These are phyloP conservation scores for Cygnus buccinator DNA, from an alignment of 2,113 vertebrate species.

Conservation along the genomic window DNA sequence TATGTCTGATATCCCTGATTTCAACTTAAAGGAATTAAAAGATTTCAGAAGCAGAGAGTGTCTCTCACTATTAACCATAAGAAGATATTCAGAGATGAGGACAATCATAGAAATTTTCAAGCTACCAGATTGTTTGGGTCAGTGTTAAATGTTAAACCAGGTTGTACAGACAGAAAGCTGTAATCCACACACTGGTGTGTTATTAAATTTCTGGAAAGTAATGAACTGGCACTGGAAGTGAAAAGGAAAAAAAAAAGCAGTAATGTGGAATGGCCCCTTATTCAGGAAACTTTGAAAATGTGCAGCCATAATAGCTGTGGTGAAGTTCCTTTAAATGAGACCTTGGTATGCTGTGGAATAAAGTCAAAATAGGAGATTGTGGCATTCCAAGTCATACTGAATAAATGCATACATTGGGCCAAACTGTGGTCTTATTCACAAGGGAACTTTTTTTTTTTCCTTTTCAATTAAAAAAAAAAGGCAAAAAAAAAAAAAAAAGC, in stretches of 20 bases:
- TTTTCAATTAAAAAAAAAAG: slow-evolving; percentile 10
- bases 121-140: neutral
- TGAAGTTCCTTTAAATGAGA: slow-evolving; percentile 60
- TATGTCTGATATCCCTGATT: neutral
- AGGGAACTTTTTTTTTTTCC: slow-evolving; percentile 38
- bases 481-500: neutral
- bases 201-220: slow-evolving; percentile 48
- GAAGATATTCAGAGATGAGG: neutral
- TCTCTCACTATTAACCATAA: neutral
- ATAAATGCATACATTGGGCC: slow-evolving; percentile 57
- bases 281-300: slow-evolving; percentile 64
- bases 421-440: slow-evolving; percentile 51
- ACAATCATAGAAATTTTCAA: neutral
- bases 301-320: slow-evolving; percentile 48
- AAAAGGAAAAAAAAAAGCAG: slow-evolving; percentile 43
- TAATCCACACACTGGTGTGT: neutral
- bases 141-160: neutral
- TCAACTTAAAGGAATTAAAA: neutral
- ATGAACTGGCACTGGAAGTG: slow-evolving; percentile 19
- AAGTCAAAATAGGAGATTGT: slow-evolving; percentile 55
- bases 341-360: slow-evolving; percentile 48
- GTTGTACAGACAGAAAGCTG: neutral
- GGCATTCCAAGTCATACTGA: slow-evolving; percentile 57
- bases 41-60: neutral
- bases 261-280: slow-evolving; percentile 29